phyloP scores from a whole-genome alignment of 2,888 invertebrate species.

The Cephus sareptanus region DNA sequence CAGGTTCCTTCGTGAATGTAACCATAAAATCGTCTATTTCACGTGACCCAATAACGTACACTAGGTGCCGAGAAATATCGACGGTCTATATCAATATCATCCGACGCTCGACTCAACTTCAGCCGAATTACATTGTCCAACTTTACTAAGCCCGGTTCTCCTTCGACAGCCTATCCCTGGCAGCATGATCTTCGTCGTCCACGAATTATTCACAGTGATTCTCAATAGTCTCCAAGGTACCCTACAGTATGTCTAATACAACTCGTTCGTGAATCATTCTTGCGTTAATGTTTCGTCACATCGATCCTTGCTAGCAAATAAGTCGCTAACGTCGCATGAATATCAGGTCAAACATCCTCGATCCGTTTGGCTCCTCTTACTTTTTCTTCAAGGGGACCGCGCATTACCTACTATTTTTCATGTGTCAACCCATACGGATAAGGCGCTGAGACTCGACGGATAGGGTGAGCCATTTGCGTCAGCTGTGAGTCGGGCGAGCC shows the following conservation, averaged over 20 bases:
- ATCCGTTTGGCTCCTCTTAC: background rate
- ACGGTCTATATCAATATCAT: background rate
- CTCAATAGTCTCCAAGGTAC: background rate
- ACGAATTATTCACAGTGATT: background rate
- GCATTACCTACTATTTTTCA: slow-evolving; percentile 11
- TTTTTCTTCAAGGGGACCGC: background rate
- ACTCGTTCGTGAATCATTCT: background rate
- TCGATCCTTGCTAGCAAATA: background rate
- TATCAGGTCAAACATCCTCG: background rate
- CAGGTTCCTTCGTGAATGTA: slow-evolving; percentile 1
- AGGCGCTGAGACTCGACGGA: slow-evolving; percentile 1
- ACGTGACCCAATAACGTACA: background rate
- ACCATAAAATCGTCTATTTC: background rate
- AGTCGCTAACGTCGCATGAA: background rate
- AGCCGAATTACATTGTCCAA: background rate
- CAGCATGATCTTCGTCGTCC: background rate
- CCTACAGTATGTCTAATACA: background rate
- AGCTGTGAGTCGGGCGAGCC: slow-evolving; percentile 1
- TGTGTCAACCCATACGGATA: slow-evolving; percentile 14
- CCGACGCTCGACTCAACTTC: background rate
- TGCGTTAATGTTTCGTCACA: background rate
- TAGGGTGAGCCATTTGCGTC: slow-evolving; percentile 14
- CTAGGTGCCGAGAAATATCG: background rate
- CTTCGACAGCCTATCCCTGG: background rate
- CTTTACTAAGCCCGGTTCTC: background rate